These are phyloP conservation scores for Leistus spinibarbis DNA, from an alignment of 2,888 invertebrate genomes.

Conservation along the genomic window DNA sequence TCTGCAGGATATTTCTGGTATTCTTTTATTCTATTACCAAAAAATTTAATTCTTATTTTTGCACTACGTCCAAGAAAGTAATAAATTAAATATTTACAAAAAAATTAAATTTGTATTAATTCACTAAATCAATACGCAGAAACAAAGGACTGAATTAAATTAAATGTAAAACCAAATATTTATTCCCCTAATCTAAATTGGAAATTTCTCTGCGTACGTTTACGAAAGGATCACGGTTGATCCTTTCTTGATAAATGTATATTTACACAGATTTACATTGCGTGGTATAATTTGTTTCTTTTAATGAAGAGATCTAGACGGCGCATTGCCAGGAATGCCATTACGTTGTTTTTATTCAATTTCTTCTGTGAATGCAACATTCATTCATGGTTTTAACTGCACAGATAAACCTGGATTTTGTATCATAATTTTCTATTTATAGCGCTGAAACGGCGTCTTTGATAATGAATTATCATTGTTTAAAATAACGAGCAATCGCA, in stretches of 20 bases:
- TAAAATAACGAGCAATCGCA: background rate
- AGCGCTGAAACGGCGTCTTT: background rate
- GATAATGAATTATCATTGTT: background rate
- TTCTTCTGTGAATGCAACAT: background rate
- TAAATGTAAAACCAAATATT: conserved; percentile 5
- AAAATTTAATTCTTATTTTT: no score
- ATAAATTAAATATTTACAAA: no score
- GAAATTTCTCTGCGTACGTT: conserved; percentile 2
- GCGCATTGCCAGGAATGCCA: background rate
- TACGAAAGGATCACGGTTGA: background rate
- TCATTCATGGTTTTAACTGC: background rate
- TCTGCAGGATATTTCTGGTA: no score
- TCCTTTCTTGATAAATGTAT: conserved; percentile 2
- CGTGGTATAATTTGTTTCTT: conserved; percentile 1
- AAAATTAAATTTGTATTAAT: background rate
- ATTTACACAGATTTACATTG: conserved; percentile 1
- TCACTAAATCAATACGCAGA: background rate
- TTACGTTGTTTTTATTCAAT: background rate
- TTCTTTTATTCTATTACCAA: no score
- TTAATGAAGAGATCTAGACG: background rate
- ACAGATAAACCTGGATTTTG: background rate
- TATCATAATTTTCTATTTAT: background rate
- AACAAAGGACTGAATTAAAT: background rate
- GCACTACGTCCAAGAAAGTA: no score
- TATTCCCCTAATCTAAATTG: conserved; percentile 6